phyloP scores from a whole-genome alignment of 1,140 invertebrate species.

The Trinorchestia longiramus region DNA sequence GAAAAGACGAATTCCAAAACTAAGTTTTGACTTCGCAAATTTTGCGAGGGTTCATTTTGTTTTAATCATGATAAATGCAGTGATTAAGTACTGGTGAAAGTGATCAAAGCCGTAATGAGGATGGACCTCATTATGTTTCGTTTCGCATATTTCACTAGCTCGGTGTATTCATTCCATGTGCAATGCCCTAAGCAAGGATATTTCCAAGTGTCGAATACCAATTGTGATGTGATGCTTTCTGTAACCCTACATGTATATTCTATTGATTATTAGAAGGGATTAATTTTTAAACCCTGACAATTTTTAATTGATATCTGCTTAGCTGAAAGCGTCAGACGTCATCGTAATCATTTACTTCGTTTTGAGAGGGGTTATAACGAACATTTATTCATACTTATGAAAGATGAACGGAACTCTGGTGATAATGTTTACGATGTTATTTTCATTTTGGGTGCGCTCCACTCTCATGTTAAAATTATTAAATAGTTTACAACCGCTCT shows the following conservation, averaged over 20 bases:
- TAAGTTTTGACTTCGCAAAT: not conserved
- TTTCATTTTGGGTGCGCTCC: not conserved
- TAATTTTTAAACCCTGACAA: not conserved
- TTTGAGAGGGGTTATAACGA: not conserved
- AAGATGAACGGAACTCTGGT: not conserved
- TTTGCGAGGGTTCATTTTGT: not conserved
- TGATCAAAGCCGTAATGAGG: not conserved
- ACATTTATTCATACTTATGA: not conserved
- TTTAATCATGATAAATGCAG: not conserved
- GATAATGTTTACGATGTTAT: not conserved
- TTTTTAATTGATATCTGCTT: not conserved
- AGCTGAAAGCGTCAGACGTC: not conserved
- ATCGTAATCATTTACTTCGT: not conserved
- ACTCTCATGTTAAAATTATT: not conserved
- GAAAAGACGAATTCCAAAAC: no score
- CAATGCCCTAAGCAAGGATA: conserved; percentile 12
- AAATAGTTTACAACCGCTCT: not conserved
- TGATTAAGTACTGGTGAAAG: not conserved
- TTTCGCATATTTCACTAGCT: not conserved
- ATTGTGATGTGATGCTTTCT: conserved; percentile 5
- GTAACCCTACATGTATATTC: not conserved
- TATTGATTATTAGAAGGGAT: not conserved
- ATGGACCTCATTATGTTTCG: not conserved
- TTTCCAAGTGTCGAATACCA: not conserved
- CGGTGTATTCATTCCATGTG: conserved; percentile 16